Evolutionary conservation across 2,888 invertebrate species (phyloP), one percentile per base, ranked within the genome.

Genomic region (Meganola albula): DNA sequence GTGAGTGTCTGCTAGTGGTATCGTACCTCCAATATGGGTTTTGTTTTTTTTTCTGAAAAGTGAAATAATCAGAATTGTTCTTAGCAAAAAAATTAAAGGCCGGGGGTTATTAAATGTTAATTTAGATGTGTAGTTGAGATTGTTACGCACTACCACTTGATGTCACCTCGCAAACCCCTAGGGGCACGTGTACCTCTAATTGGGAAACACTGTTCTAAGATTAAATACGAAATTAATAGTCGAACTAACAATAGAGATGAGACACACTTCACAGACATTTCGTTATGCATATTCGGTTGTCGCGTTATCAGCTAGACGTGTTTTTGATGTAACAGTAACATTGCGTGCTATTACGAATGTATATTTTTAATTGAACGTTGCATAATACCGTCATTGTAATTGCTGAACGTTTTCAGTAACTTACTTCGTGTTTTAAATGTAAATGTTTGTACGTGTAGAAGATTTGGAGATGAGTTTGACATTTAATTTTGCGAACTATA

Each of bases 271-370:
- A 53, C 53, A 53, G 34, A 29, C 40, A 41, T 55, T 55, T 53
- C 44, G 40, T 41, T 47, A 50, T 50, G 48, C 41, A 53, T 56
- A 45, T 51, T 43, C 36, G 31, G 38, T 40, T 51, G 57, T 62
- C 57, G 47, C 51, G 51, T 55, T 52, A 51, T 56, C 60, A 51
- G 39, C 29, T 44, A 39, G 51, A 53, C 63, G 50, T 56, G 63
- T 63, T 62, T 58, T 53, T 55, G 52, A 57, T 54, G 60, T 59
- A 62, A 60, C 56, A 44, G 49, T 48, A 49, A 59, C 56, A 52
- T 64, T 56, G 66, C 67, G 56, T 67, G 66, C 31, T 53, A 47
- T 54, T 58, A 53, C 54, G 52, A 51, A n/a, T 52, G 50, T 49
- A 44, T 53, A 39, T 47, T 49, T 57, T 52, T 61, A 62, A 67